Conservation (phyloP, 2,888 invertebrate species). For the Saturnia japonica region DNA sequence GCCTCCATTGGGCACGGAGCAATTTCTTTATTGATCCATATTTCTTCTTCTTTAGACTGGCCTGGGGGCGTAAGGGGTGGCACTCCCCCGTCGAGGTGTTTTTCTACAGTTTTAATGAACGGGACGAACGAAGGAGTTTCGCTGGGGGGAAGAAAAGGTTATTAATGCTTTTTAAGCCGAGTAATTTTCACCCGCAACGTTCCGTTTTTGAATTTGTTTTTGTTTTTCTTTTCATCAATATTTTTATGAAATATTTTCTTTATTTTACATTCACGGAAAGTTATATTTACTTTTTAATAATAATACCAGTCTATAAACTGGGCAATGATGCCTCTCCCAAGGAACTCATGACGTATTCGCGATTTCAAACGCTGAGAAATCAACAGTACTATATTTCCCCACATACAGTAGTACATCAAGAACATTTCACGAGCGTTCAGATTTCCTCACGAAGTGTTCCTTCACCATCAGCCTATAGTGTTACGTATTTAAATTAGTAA, state of each 20-base stretch:
- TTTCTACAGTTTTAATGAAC: constrained; percentile 81
- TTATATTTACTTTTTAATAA: too few species aligned
- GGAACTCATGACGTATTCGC: too few species aligned
- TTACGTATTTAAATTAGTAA: too few species aligned
- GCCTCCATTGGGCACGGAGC: constrained; percentile 79
- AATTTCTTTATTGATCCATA: constrained; percentile 83
- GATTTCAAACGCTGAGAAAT: too few species aligned
- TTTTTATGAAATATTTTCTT: neutral
- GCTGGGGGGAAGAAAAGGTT: constrained; percentile 63
- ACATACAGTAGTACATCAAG: too few species aligned
- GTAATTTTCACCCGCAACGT: constrained; percentile 69
- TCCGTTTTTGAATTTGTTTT: constrained; percentile 23
- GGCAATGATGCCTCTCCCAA: too few species aligned
- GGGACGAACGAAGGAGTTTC: constrained; percentile 65
- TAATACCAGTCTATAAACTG: too few species aligned
- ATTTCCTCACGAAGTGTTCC: too few species aligned
- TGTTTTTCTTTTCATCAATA: neutral
- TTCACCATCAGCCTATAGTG: too few species aligned
- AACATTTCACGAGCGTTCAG: too few species aligned
- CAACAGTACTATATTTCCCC: too few species aligned
- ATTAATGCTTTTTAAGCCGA: constrained; percentile 77
- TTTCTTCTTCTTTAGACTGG: constrained; percentile 81
- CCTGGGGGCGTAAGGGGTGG: constrained; percentile 46
- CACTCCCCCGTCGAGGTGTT: constrained; percentile 64
- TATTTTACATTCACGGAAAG: too few species aligned